Evolutionary conservation across 2,888 invertebrate species (phyloP).

Genomic region (Drosophila melanocephala): DNA sequence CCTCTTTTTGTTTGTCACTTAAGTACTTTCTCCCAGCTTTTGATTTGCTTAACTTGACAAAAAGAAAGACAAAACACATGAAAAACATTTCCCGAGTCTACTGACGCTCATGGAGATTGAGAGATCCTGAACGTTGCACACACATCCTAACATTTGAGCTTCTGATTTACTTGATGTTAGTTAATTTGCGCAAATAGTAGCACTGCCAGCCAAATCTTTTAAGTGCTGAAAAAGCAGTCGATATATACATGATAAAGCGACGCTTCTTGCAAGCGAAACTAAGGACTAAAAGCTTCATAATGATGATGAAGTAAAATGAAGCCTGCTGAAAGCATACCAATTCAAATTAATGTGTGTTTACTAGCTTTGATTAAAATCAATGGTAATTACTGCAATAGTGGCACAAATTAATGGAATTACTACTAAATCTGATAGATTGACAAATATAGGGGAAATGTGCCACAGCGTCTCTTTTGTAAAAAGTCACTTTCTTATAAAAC

Average conservation of each 20-base stretch:
- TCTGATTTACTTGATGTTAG: slow-evolving; percentile 30
- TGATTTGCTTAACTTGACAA: slow-evolving; percentile 50
- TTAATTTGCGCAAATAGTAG: slow-evolving; percentile 52
- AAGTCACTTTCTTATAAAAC: not conserved
- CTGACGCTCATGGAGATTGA: slow-evolving; percentile 33
- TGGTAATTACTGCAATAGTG: not conserved
- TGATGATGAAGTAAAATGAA: slow-evolving; percentile 1
- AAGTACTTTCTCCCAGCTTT: slow-evolving; percentile 16
- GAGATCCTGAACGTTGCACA: slow-evolving; percentile 32
- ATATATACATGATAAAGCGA: not conserved
- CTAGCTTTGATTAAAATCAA: not conserved
- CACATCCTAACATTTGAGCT: slow-evolving; percentile 8
- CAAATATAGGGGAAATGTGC: not conserved
- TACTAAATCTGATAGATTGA: not conserved
- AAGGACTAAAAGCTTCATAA: not conserved
- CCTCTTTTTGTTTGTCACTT: slow-evolving; percentile 2
- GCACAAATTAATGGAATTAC: not conserved
- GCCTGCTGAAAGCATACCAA: slow-evolving; percentile 1
- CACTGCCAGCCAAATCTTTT: slow-evolving; percentile 42
- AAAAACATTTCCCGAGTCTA: slow-evolving; percentile 29
- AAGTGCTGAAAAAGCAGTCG: slow-evolving; percentile 42
- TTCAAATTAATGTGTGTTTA: not conserved
- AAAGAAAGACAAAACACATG: slow-evolving; percentile 9
- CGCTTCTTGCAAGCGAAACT: not conserved
- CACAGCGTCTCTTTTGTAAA: not conserved